Evolutionary conservation across 2,888 invertebrate genomes (phyloP).

Genomic region (Macropis europaea): DNA sequence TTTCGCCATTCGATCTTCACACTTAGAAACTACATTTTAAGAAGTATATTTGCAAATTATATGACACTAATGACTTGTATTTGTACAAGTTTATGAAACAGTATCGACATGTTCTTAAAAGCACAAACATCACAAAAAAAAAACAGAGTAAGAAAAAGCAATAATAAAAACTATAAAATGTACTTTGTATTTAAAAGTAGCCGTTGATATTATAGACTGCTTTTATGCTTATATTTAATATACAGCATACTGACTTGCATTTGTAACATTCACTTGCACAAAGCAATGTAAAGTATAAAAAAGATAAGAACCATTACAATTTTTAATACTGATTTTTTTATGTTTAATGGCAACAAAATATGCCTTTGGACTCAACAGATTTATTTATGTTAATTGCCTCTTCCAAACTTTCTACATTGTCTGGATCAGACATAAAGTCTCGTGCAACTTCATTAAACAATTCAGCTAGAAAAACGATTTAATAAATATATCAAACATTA

Average conservation of each 20-base stretch:
- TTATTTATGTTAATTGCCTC: slow-evolving; percentile 40
- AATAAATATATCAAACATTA: slow-evolving; percentile 32
- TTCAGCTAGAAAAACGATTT: slow-evolving; percentile 60
- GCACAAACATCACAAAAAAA: not conserved
- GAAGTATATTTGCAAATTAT: not conserved
- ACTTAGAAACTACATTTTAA: not conserved
- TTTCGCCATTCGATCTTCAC: not conserved
- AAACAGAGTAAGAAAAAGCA: too few species aligned
- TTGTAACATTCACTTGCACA: slow-evolving; percentile 6
- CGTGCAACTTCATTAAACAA: slow-evolving; percentile 70
- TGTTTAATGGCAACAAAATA: slow-evolving; percentile 43
- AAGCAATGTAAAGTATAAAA: slow-evolving; percentile 8
- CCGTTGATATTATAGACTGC: not conserved
- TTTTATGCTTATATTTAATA: slow-evolving; percentile 17
- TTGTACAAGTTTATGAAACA: not conserved
- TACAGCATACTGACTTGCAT: not conserved
- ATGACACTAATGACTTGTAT: not conserved
- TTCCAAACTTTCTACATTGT: slow-evolving; percentile 48
- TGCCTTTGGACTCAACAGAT: slow-evolving; percentile 37
- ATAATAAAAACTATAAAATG: slow-evolving; percentile 14
- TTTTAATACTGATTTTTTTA: slow-evolving; percentile 37
- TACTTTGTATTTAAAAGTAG: slow-evolving; percentile 30
- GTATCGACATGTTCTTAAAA: not conserved
- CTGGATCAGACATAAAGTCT: slow-evolving; percentile 63
- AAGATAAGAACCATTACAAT: slow-evolving; percentile 3